Evolutionary conservation across 2,888 invertebrate genomes (phyloP), one percentile per base, ranked within the genome.

Genomic region (Listrodromus nycthemerus): DNA sequence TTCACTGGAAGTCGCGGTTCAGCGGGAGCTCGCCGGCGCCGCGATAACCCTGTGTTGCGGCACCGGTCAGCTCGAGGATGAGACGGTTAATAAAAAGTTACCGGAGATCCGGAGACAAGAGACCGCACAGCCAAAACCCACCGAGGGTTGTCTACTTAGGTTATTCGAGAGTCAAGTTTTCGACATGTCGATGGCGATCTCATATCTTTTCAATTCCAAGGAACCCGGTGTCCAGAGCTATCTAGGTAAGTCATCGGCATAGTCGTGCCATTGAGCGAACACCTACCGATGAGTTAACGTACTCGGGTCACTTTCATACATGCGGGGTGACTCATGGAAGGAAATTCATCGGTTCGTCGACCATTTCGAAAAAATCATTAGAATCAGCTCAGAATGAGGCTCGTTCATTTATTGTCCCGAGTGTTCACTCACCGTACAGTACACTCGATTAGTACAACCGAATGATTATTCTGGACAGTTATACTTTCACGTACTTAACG

Each of bases 191-290:
- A 99, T 99, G 96, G 99, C 99, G 86, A 98, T 99, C 92, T 98
- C 98, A 93, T 99, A 99, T 95, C 95, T 99, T 82, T 99, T 98
- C 94, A 98, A 98, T 93, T 98, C 99, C 55, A 99, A 99, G 94
- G 99, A 99, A 93, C 98, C 98, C 52, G 99, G 99, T 84, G 99
- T 99, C 87, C 97, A 99, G 92, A 97, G 98, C 90, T 99, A 99
- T 94, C 96, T 99, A 93, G 99, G 96, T 96, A 90, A 93, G 94
- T 91, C n/a, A 80, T 70, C 10, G 37, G 75, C 16, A 6, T 30
- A 16, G n/a, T 33, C n/a, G 50, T 24, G 16, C 0, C 10, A 19
- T 7, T 19, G 55, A 3, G 45, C 27, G 50, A 10, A 30, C 30
- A 24, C 24, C 6, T 30, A 61, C 10, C 27, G 16, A 61, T 61